Conservation (phyloP, 1,140 invertebrate species). For the Euura saliciscinereae region DNA sequence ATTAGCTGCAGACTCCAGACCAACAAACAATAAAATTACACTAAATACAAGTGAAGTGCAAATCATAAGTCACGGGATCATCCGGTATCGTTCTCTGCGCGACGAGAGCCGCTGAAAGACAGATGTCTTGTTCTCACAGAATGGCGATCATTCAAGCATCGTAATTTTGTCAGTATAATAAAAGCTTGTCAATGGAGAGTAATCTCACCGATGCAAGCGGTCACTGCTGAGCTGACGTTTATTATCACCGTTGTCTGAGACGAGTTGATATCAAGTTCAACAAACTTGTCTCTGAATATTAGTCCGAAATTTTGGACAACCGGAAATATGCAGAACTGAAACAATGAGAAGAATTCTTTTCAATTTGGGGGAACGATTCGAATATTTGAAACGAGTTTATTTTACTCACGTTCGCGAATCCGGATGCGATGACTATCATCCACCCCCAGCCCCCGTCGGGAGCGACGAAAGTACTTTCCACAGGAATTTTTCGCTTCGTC, state of each 20-base stretch:
- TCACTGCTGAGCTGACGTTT: constrained; percentile 69
- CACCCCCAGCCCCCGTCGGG: constrained; percentile 76
- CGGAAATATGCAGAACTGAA: constrained; percentile 67
- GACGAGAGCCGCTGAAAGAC: no score
- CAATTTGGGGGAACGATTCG: not conserved
- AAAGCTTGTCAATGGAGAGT: no score
- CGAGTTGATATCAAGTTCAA: constrained; percentile 62
- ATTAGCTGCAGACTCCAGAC: no score
- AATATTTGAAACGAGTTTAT: not conserved
- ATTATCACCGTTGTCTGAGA: constrained; percentile 70
- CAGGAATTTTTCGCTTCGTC: no score
- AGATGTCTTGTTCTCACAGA: no score
- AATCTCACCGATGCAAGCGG: constrained; percentile 64
- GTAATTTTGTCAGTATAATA: no score
- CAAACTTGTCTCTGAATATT: constrained; percentile 67
- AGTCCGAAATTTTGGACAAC: constrained; percentile 72
- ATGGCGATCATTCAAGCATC: no score
- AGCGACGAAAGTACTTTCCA: constrained; percentile 49
- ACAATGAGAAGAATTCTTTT: constrained; percentile 26
- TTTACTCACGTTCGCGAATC: constrained; percentile 65
- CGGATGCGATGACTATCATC: constrained; percentile 68
- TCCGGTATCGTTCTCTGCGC: no score
- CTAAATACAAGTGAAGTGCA: no score
- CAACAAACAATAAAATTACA: no score
- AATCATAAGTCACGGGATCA: no score